Conservation (phyloP, 1,140 invertebrate species). For the Scylla paramamosain region DNA sequence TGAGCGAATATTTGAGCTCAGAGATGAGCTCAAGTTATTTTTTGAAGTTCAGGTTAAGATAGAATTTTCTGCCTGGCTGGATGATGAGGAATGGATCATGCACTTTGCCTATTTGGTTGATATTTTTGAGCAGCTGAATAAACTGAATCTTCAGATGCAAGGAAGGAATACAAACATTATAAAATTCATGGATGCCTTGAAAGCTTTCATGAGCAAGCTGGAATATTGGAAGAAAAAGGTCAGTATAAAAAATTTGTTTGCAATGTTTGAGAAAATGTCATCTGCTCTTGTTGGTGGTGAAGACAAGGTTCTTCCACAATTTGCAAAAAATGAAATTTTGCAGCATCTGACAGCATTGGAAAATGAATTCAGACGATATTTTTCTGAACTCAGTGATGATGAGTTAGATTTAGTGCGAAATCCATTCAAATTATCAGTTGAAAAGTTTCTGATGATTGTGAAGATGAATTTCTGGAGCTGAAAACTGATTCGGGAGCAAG, state of each 20-base stretch:
- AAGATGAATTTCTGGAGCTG: no score
- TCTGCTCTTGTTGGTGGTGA: slow-evolving; percentile 39
- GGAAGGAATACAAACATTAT: slow-evolving; percentile 55
- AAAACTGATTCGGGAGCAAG: no score
- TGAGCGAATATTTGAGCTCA: slow-evolving; percentile 52
- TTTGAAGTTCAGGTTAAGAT: slow-evolving; percentile 46
- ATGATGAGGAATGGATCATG: slow-evolving; percentile 58
- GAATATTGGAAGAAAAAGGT: slow-evolving; percentile 56
- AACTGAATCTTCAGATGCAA: slow-evolving; percentile 60
- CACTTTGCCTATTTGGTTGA: slow-evolving; percentile 48
- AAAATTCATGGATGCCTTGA: slow-evolving; percentile 57
- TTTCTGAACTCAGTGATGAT: slow-evolving; percentile 1
- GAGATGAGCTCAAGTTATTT: slow-evolving; percentile 54
- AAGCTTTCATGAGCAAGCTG: slow-evolving; percentile 54
- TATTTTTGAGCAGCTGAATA: slow-evolving; percentile 47
- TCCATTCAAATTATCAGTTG: slow-evolving; percentile 36
- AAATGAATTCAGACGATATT: slow-evolving; percentile 36
- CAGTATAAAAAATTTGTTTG: slow-evolving; percentile 17
- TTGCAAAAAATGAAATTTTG: slow-evolving; percentile 43
- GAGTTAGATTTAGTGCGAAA: slow-evolving; percentile 41
- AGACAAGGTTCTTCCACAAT: slow-evolving; percentile 51
- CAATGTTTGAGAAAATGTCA: not conserved
- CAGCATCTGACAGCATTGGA: slow-evolving; percentile 42
- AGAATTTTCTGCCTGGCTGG: slow-evolving; percentile 43
- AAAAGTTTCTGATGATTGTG: no score